Base-by-base conservation (phyloP, 2,888 invertebrate species). In the Sceliomorpha sp. region DNA sequence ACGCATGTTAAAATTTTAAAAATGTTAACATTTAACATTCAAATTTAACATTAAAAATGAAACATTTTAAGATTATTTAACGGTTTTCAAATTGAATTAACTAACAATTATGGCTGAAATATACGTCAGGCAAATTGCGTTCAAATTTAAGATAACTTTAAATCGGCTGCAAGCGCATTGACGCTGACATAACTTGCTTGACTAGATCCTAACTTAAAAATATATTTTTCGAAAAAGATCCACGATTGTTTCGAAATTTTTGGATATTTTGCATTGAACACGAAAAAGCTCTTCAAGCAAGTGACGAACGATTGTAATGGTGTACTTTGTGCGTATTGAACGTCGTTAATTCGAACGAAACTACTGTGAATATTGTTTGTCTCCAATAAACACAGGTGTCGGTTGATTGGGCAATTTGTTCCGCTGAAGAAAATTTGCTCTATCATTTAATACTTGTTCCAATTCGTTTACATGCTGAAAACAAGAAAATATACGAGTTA, bases 151-250 rank as follows among this genome's bases (percentile, higher is more conserved):
- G n/a, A n/a, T n/a, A 13, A 45, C 20, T 45, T 31, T 10, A 29
- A 32, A 27, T 47, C 47, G 6, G 47, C 17, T 3, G 47, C 47
- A 8, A 47, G 47, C 0, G 47, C 7, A 17, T 12, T 10, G 7
- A 47, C 36, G 14, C 20, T 34, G 3, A 15, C 26, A 20, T 29
- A 44, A 13, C 5, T 7, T 6, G 17, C 6, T 10, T 13, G 34
- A 1, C 6, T 34, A n/a, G 6, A 20, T 27, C 6, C 31, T 3
- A 2, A 31, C 36, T 48, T 36, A 32, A 48, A 48, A 26, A 48
- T 7, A 13, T 48, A 36, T n/a, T 36, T 34, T 13, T 48, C 32
- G 10, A 48, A 48, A 13, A 48, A 48, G 13, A 36, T 10, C 36
- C 47, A 48, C 3, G 14, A 8, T 36, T 34, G 47, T 13, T 48